Evolutionary conservation across 2,888 invertebrate genomes (phyloP).

Genomic region (Branchellion lobata): DNA sequence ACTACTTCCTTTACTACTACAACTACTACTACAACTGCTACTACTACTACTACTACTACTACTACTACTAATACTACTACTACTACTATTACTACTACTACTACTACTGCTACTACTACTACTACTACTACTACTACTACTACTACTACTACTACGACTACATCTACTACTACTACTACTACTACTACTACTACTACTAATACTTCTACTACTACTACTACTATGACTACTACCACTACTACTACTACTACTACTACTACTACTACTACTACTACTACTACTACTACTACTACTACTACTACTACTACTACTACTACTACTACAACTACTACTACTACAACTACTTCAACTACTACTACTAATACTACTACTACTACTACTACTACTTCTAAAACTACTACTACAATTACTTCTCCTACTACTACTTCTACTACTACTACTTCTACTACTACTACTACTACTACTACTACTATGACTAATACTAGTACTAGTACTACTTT

Average conservation of each 20-base stretch:
- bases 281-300: constrained; percentile 14
- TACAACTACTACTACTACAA: background rate
- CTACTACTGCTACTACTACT: background rate
- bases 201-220: constrained; percentile 14
- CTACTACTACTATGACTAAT: background rate
- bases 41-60: constrained; percentile 4
- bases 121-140: constrained; percentile 14
- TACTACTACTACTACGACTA: constrained; percentile 14
- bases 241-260: constrained; percentile 21
- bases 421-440: background rate
- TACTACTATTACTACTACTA: constrained; percentile 14
- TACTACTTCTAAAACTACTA: background rate
- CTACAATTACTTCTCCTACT: background rate
- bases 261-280: constrained; percentile 9
- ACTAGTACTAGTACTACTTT: background rate
- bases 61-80: background rate
- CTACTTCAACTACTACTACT: background rate
- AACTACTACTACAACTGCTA: constrained; percentile 6
- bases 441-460: constrained; percentile 4
- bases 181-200: constrained; percentile 9
- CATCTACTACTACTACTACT: background rate
- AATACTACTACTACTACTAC: background rate
- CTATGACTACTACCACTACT: constrained; percentile 14
- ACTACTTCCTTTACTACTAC: background rate
- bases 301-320: background rate